These are phyloP conservation scores for Myotis vivesi DNA, from an alignment of 2,797 vertebrate species.

Conservation along the genomic window DNA sequence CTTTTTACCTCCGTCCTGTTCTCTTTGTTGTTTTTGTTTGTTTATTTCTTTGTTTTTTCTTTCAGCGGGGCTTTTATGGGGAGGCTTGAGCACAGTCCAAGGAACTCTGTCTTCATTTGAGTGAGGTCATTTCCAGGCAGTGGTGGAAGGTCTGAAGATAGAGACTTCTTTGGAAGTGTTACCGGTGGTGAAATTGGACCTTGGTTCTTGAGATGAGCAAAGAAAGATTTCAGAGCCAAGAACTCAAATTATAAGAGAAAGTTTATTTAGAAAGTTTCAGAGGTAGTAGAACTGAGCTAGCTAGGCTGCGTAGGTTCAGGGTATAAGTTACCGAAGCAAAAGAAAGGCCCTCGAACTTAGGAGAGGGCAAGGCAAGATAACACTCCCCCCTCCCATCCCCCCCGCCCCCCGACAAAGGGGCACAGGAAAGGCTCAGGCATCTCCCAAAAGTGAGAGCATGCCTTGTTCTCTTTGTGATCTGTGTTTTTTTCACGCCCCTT, in stretches of 20 bases:
- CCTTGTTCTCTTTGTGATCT: neutral
- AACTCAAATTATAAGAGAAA: neutral
- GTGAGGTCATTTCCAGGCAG: neutral
- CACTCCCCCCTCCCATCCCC: no score
- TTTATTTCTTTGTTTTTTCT: neutral
- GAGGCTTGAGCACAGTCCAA: neutral
- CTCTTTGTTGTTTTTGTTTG: neutral
- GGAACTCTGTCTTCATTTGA: neutral
- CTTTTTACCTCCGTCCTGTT: neutral
- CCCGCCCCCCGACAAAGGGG: neutral
- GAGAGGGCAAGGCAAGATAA: neutral
- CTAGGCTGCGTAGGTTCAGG: neutral
- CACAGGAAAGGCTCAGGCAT: neutral
- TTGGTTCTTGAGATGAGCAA: neutral
- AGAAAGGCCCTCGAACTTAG: neutral
- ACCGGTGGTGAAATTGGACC: neutral
- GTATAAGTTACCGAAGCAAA: neutral
- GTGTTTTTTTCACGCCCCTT: neutral
- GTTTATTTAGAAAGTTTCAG: neutral
- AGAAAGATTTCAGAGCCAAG: neutral
- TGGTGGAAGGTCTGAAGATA: neutral
- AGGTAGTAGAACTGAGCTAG: neutral
- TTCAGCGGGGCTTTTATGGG: neutral
- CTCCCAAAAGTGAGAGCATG: neutral
- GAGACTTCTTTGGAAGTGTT: neutral